A percentile compares a stretch with the other conserved stretches of the same genome.
Conservation (phyloP, 2,888 invertebrate species). For the Noctua comes region DNA sequence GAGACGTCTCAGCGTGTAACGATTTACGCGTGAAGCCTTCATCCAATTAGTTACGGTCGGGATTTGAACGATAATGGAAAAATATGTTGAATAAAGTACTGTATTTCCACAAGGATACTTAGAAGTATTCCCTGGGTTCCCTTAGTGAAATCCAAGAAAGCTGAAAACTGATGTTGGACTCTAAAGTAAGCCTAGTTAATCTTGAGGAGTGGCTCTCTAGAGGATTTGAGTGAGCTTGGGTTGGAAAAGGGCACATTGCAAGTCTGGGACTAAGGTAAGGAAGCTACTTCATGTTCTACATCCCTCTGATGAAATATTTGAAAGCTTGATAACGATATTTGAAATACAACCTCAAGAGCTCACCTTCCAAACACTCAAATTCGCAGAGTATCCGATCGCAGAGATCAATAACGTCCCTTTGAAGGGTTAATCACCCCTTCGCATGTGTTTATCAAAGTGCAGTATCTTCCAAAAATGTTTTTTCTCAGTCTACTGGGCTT, state of each 20-base stretch:
- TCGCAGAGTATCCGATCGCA: constrained; percentile 3
- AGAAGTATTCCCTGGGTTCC: neutral
- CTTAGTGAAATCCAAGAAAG: constrained; percentile 13
- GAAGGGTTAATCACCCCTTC: constrained; percentile 21
- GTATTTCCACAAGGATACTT: constrained; percentile 10
- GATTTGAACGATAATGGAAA: constrained; percentile 10
- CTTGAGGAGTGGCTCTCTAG: constrained; percentile 21
- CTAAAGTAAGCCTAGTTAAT: constrained; percentile 29
- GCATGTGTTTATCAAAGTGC: constrained; percentile 35
- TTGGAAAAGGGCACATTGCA: constrained; percentile 2
- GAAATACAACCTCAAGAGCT: neutral
- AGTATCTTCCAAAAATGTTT: constrained; percentile 29
- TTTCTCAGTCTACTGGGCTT: constrained; percentile 39
- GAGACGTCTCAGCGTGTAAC: constrained; percentile 1
- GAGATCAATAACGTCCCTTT: constrained; percentile 37
- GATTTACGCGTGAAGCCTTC: constrained; percentile 10
- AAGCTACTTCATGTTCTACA: neutral
- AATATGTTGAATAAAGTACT: constrained; percentile 1
- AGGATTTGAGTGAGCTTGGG: constrained; percentile 4
- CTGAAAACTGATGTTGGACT: constrained; percentile 12
- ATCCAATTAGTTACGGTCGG: constrained; percentile 24
- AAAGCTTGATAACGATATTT: neutral
- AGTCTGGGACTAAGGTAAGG: neutral
- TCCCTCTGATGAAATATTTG: neutral
- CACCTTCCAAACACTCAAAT: neutral